Base-by-base conservation (phyloP, 2,113 vertebrate species). In the Coryphaenoides rupestris region DNA sequence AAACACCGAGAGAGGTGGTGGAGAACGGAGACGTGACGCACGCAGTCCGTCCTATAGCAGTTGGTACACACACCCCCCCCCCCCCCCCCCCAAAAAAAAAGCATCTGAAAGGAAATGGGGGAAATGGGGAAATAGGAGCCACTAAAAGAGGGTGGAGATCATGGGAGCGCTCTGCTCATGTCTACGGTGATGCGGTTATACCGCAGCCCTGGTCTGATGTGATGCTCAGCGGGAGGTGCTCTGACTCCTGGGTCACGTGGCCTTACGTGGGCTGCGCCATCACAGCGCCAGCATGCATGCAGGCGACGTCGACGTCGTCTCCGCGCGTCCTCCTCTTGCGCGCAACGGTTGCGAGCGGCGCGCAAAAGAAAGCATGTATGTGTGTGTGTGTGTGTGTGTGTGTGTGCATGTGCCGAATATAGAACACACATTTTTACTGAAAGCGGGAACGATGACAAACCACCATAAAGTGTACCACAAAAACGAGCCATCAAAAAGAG, bases 211-310 rank as follows among this genome's bases (percentile, higher is more conserved):
- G 45, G 67, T 46, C 4, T 55, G 59, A 69, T 55, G 72, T 64
- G 66, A 70, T 13, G 59, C 73, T 73, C 58, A 58, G 53, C 19
- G 73, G 63, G 80, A 73, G 78, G 72, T 73, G 56, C 59, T 55
- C 54, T 73, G 65, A 79, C 75, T 77, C 77, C 62, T 61, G 67
- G 59, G 75, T 90, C 85, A 87, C 88, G 87, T 80, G 77, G 83
- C 53, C 53, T 72, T 63, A 77, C 78, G 80, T 70, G 70, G 17
- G 19, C 63, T 76, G 77, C 77, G 79, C 78, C 73, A n/a, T n/a
- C n/a, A n/a, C n/a, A n/a, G n/a, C n/a, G n/a, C n/a, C n/a, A n/a
- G n/a, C n/a, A n/a, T n/a, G n/a, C n/a, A n/a, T n/a, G n/a, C n/a
- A 58, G 59, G 68, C 73, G 67, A 83, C 79, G 80, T 79, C 72